Percentiles rank a stretch among this genome's conserved stretches.
Evolutionary conservation across 2,797 vertebrate species (phyloP).

Genomic region (Glossophaga mutica): DNA sequence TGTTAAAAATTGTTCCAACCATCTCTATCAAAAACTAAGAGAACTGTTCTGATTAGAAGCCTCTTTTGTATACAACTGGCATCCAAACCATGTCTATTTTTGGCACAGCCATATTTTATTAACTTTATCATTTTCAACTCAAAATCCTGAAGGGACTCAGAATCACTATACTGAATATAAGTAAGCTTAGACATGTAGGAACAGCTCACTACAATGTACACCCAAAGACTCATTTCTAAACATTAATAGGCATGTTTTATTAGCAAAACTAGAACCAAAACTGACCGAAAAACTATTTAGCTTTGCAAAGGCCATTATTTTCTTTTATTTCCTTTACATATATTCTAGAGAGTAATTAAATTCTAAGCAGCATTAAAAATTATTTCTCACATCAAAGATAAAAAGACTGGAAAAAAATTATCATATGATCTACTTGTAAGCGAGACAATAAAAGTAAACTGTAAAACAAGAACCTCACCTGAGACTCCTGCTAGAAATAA

Average conservation of each 20-base stretch:
- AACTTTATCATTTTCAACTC: slow-evolving; percentile 64
- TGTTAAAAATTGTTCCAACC: slow-evolving; percentile 45
- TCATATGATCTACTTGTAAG: slow-evolving; percentile 66
- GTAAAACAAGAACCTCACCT: slow-evolving; percentile 62
- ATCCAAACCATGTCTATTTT: not conserved
- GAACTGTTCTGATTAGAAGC: not conserved
- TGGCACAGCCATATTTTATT: slow-evolving; percentile 40
- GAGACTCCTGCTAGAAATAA: slow-evolving; percentile 55
- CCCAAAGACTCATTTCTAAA: not conserved
- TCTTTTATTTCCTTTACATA: slow-evolving; percentile 56
- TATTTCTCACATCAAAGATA: slow-evolving; percentile 59
- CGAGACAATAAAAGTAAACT: slow-evolving; percentile 73
- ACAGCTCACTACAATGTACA: not conserved
- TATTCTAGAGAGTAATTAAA: slow-evolving; percentile 66
- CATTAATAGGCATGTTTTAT: not conserved
- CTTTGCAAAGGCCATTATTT: slow-evolving; percentile 17
- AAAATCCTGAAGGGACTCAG: slow-evolving; percentile 33
- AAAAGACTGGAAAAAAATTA: slow-evolving; percentile 46
- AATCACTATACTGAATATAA: slow-evolving; percentile 45
- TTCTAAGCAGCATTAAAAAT: slow-evolving; percentile 48
- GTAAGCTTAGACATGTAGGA: slow-evolving; percentile 57
- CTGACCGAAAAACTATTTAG: slow-evolving; percentile 41
- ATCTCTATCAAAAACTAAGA: slow-evolving; percentile 36
- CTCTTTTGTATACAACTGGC: not conserved
- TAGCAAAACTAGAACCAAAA: slow-evolving; percentile 11